A percentile compares a stretch with the other conserved stretches of the same genome.
Conservation (phyloP, 1,140 invertebrate genomes). For the Pseudomyrmex pallidus region DNA sequence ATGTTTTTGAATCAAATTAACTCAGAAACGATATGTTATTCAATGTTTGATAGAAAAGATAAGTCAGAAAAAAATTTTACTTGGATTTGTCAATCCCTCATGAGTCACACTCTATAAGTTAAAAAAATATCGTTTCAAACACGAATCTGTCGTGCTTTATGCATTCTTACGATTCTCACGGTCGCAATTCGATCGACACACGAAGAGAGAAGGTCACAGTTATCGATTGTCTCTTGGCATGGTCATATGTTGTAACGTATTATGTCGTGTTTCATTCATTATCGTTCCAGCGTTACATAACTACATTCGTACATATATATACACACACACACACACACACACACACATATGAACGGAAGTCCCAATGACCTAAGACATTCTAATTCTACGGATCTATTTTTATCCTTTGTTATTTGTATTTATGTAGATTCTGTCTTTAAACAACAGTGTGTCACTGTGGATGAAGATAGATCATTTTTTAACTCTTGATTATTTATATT, state of each 20-base stretch:
- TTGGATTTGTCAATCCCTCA: slow-evolving; percentile 1
- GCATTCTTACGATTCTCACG: not conserved
- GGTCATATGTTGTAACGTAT: slow-evolving; percentile 40
- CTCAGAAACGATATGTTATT: slow-evolving; percentile 1
- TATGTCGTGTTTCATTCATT: slow-evolving; percentile 40
- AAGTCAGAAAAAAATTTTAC: not conserved
- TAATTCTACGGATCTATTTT: not conserved
- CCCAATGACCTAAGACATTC: not conserved
- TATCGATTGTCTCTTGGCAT: slow-evolving; percentile 51
- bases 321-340: too few relatives aligned
- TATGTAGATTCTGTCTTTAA: too few relatives aligned
- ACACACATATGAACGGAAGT: slow-evolving; percentile 6
- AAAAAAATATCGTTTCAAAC: not conserved
- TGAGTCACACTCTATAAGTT: slow-evolving; percentile 23
- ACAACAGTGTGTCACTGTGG: too few relatives aligned
- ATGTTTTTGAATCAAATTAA: slow-evolving; percentile 13
- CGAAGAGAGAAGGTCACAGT: slow-evolving; percentile 18
- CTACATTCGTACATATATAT: not conserved
- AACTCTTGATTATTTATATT: too few relatives aligned
- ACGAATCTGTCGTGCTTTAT: not conserved
- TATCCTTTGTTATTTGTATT: not conserved
- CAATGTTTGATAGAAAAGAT: slow-evolving; percentile 19
- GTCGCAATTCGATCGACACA: slow-evolving; percentile 24
- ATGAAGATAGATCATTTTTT: too few relatives aligned
- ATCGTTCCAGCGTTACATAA: slow-evolving; percentile 39